phyloP scores from a whole-genome alignment of 2,888 invertebrate species.

The Dinocampus coccinellae region DNA sequence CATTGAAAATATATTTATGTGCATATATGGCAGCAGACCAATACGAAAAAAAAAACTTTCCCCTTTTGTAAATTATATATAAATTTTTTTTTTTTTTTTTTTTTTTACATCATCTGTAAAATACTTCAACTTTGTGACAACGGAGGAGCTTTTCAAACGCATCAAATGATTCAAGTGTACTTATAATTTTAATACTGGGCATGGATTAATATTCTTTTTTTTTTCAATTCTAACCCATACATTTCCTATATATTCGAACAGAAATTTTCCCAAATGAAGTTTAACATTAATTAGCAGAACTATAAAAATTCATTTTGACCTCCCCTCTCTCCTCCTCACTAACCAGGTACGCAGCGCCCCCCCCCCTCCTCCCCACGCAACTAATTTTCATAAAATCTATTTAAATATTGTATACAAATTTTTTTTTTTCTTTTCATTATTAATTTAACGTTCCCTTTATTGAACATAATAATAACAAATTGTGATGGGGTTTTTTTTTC shows the following conservation, averaged over 20 bases:
- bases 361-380: slow-evolving; percentile 46
- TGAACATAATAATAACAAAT: neutral
- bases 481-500: neutral
- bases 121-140: slow-evolving; percentile 1
- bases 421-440: slow-evolving; percentile 33
- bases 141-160: neutral
- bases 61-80: neutral
- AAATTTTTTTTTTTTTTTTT: neutral
- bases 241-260: neutral
- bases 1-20: slow-evolving; percentile 16
- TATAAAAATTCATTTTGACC: slow-evolving; percentile 3
- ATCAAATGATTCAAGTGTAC: neutral
- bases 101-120: neutral
- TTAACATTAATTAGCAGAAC: neutral
- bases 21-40: neutral
- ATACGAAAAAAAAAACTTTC: neutral
- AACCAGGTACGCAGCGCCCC: slow-evolving; percentile 53
- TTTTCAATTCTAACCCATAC: neutral
- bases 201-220: neutral
- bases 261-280: neutral
- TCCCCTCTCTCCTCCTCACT: slow-evolving; percentile 18
- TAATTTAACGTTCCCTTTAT: neutral
- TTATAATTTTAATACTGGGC: neutral
- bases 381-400: slow-evolving; percentile 39
- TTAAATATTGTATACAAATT: slow-evolving; percentile 32